Evolutionary conservation across 37 sponge, comb jelly and placozoan genomes (phyloP).

Genomic region (Ianthella basta): DNA sequence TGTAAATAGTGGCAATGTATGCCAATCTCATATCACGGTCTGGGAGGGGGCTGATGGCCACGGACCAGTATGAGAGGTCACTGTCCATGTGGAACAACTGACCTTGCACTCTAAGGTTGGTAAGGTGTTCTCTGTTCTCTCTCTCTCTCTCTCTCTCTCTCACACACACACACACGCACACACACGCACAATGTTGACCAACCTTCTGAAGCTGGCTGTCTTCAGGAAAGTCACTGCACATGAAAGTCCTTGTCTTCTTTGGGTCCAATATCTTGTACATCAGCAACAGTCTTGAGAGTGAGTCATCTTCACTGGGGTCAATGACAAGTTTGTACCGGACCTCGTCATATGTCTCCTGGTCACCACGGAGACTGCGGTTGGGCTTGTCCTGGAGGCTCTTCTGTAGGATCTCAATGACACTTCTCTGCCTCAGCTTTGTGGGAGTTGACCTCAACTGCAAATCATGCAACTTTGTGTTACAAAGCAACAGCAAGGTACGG

Average conservation of each 20-base stretch:
- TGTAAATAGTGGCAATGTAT: too few relatives aligned
- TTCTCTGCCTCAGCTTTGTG: constrained; percentile 37
- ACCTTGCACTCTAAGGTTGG: too few relatives aligned
- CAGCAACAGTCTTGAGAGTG: constrained; percentile 55
- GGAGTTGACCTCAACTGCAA: not conserved
- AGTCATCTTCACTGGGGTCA: constrained; percentile 64
- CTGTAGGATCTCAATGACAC: constrained; percentile 61
- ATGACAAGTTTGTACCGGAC: constrained; percentile 58
- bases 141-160: too few relatives aligned
- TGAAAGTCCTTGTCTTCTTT: constrained; percentile 23
- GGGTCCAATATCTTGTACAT: constrained; percentile 27
- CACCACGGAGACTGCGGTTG: not conserved
- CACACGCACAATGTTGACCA: not conserved
- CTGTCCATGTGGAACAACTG: too few relatives aligned
- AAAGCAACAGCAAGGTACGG: too few relatives aligned
- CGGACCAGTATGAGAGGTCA: not conserved
- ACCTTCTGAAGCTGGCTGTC: constrained; percentile 44
- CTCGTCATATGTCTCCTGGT: not conserved
- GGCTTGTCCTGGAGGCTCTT: constrained; percentile 66
- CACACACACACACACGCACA: not conserved
- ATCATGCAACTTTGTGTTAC: too few relatives aligned
- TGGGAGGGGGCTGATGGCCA: not conserved
- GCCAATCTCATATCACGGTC: not conserved
- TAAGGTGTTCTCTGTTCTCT: too few relatives aligned
- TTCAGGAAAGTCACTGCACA: constrained; percentile 56